Evolutionary conservation across 2,888 invertebrate genomes (phyloP).

Genomic region (Lissonota sp.): DNA sequence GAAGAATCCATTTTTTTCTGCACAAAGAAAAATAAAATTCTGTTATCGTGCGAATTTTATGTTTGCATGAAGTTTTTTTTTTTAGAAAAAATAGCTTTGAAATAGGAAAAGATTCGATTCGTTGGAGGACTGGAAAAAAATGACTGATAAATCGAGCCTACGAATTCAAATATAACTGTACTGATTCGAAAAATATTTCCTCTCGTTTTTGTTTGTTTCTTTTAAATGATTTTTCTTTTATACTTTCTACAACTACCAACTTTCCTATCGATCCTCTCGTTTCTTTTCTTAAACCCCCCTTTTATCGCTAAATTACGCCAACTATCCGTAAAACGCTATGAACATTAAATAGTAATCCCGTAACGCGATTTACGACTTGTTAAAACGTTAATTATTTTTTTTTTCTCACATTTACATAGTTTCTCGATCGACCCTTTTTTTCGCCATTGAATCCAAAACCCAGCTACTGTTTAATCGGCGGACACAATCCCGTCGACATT

Average conservation of each 20-base stretch:
- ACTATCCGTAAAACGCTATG: conserved; percentile 50
- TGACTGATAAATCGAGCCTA: conserved; percentile 51
- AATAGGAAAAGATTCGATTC: conserved; percentile 36
- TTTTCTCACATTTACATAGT: conserved; percentile 22
- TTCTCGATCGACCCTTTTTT: conserved; percentile 30
- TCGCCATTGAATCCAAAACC: conserved; percentile 36
- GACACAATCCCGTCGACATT: conserved; percentile 73
- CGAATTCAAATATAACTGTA: conserved; percentile 72
- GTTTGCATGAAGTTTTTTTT: too few relatives aligned
- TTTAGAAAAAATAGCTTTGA: conserved; percentile 33
- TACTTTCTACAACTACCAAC: conserved; percentile 49
- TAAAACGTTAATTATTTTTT: conserved; percentile 31
- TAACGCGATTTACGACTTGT: conserved; percentile 29
- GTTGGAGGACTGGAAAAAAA: conserved; percentile 26
- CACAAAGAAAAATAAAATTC: neutral
- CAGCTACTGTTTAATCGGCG: conserved; percentile 52
- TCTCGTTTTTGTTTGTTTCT: conserved; percentile 67
- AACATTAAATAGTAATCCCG: conserved; percentile 37
- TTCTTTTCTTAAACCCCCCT: neutral
- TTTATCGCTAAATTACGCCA: conserved; percentile 42
- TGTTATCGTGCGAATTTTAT: too few relatives aligned
- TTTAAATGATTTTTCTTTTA: conserved; percentile 8
- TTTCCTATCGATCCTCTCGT: conserved; percentile 10
- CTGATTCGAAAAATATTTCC: conserved; percentile 81
- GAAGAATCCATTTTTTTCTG: neutral